These are phyloP conservation scores for Argopecten irradians DNA, from an alignment of 1,140 invertebrate genomes.

Conservation along the genomic window DNA sequence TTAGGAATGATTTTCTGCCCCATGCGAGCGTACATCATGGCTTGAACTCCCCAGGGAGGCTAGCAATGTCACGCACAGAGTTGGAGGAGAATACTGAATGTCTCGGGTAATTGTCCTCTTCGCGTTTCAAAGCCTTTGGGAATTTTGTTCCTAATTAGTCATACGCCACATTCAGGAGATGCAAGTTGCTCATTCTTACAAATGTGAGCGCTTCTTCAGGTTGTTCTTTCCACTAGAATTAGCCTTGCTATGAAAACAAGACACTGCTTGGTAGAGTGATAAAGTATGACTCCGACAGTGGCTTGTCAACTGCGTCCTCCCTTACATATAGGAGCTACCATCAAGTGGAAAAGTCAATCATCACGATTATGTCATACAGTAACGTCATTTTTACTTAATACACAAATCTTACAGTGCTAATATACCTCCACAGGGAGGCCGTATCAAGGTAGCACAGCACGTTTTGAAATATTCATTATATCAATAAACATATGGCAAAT, in stretches of 20 bases:
- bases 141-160: constrained; percentile 51
- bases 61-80: constrained; percentile 42
- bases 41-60: constrained; percentile 25
- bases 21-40: constrained; percentile 27
- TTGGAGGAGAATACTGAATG: constrained; percentile 45
- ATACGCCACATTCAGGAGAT: constrained; percentile 37
- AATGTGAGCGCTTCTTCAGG: constrained; percentile 16
- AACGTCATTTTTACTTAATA: neutral
- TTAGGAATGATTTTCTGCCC: constrained; percentile 32
- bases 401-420: neutral
- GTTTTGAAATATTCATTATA: too few relatives aligned
- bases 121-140: constrained; percentile 42
- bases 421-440: neutral
- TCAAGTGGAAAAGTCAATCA: neutral
- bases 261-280: neutral
- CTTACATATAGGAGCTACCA: neutral
- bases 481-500: too few relatives aligned
- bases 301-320: neutral
- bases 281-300: neutral
- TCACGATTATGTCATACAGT: neutral
- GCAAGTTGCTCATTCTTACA: constrained; percentile 42
- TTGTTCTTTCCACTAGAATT: constrained; percentile 22
- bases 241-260: constrained; percentile 15
- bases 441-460: neutral
- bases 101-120: constrained; percentile 47